Evolutionary conservation across 2,888 invertebrate species (phyloP).

Genomic region (Ctena decussata): DNA sequence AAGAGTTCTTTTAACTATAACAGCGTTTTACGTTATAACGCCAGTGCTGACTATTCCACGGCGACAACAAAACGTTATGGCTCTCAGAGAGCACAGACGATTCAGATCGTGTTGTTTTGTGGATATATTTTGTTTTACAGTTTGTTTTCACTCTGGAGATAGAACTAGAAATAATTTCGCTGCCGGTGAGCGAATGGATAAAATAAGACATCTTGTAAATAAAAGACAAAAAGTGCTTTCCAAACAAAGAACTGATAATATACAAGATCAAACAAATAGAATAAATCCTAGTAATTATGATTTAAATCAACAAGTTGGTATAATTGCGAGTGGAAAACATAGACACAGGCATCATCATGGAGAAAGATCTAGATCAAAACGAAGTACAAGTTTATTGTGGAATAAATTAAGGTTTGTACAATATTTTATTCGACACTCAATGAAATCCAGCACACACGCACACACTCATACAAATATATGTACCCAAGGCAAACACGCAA

Average conservation of each 20-base stretch:
- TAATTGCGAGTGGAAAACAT: neutral
- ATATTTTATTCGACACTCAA: neutral
- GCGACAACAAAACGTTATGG: neutral
- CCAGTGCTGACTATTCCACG: neutral
- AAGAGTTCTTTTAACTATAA: neutral
- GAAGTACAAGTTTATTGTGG: neutral
- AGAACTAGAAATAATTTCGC: neutral
- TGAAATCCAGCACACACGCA: neutral
- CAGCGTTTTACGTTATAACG: neutral
- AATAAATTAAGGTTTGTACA: conserved; percentile 7
- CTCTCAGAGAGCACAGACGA: neutral
- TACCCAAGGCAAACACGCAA: neutral
- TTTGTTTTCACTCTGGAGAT: conserved; percentile 1
- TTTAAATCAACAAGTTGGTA: neutral
- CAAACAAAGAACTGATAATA: neutral
- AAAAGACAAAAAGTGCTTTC: neutral
- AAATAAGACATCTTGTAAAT: neutral
- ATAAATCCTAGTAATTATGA: neutral
- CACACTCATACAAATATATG: neutral
- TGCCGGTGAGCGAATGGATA: neutral
- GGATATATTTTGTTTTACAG: conserved; percentile 10
- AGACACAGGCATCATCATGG: neutral
- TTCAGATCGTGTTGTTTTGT: conserved; percentile 3
- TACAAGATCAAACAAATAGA: neutral
- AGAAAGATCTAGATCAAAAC: neutral